Base-by-base conservation (phyloP, 2,888 invertebrate species). In the Ochlodes sylvanus region DNA sequence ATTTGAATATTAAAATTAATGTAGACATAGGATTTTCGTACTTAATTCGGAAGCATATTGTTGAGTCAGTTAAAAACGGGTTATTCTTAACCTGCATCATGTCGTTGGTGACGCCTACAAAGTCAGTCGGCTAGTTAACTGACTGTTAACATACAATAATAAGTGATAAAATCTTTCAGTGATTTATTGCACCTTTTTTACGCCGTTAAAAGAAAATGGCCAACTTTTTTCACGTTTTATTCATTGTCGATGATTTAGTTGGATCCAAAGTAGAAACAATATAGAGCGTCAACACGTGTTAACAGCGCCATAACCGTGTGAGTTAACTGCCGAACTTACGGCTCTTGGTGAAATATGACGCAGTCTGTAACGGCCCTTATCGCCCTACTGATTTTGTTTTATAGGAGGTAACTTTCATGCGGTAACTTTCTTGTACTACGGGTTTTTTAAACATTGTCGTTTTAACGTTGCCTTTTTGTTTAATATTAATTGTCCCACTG, bases 331-430 rank as follows among this genome's bases (percentile, higher is more conserved):
- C 86, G 78, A 92, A 92, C 89, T 92, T 93, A 86, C 84, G 89
- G 90, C 89, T 86, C 85, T 91, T 90, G 85, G 86, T 93, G 82
- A 93, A 92, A 92, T 92, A 93, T 91, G 90, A 88, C 89, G 89
- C 90, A 79, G 82, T 83, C 83, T 85, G 84, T 76, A 85, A 83
- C 86, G 79, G 78, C 85, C 85, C 86, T 89, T 91, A 90, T 86
- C 86, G 82, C 77, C 78, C 63, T 74, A 77, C 77, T 83, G 81
- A 84, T 85, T 83, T 85, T 86, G 79, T 84, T 85, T 78, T 73
- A 76, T 75, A 71, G 41, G 58, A 68, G 60, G 66, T 54, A 42
- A 66, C 52, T 66, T 66, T 54, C n/a, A 54, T 42, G 42, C 15
- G 55, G 32, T 58, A 32, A 54, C 58, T 14, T 44, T n/a, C n/a